phyloP scores from a whole-genome alignment of 2,888 invertebrate genomes.

The Neocrepidodera transversa region DNA sequence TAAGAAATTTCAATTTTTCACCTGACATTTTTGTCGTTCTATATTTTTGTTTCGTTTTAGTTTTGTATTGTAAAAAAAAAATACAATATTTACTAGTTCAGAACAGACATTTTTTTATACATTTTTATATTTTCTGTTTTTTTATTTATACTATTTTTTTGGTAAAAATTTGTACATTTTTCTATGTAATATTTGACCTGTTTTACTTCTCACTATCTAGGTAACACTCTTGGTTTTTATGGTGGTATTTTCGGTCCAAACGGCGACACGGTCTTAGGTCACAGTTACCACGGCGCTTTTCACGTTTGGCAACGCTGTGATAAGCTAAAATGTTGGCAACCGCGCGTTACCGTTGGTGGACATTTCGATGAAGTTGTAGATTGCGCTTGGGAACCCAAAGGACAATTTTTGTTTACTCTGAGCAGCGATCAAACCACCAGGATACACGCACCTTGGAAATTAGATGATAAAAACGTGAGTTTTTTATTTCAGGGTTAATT shows the following conservation, averaged over 20 bases:
- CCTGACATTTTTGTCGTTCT: too few species aligned
- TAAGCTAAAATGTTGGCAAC: slow-evolving; percentile 67
- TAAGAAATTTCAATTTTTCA: too few species aligned
- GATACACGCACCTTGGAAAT: slow-evolving; percentile 84
- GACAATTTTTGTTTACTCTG: slow-evolving; percentile 78
- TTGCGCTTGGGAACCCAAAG: slow-evolving; percentile 83
- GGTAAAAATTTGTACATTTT: background rate
- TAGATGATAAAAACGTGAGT: slow-evolving; percentile 54
- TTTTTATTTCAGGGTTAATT: slow-evolving; percentile 1
- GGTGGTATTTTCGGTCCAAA: slow-evolving; percentile 81
- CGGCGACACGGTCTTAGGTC: slow-evolving; percentile 77
- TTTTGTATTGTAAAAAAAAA: too few species aligned
- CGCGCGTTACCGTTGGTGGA: slow-evolving; percentile 75
- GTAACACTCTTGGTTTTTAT: slow-evolving; percentile 92
- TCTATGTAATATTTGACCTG: background rate
- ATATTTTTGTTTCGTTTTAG: too few species aligned
- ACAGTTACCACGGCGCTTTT: slow-evolving; percentile 92
- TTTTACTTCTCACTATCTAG: too few species aligned
- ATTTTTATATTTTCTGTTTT: too few species aligned
- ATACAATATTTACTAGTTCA: too few species aligned
- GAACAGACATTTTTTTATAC: too few species aligned
- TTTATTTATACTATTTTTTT: too few species aligned
- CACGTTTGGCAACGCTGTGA: slow-evolving; percentile 79
- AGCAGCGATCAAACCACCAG: slow-evolving; percentile 90
- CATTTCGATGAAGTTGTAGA: slow-evolving; percentile 87